A percentile compares a stretch with the other conserved stretches of the same genome.
Conservation (phyloP, 2,888 invertebrate genomes). For the Volucella inflata region DNA sequence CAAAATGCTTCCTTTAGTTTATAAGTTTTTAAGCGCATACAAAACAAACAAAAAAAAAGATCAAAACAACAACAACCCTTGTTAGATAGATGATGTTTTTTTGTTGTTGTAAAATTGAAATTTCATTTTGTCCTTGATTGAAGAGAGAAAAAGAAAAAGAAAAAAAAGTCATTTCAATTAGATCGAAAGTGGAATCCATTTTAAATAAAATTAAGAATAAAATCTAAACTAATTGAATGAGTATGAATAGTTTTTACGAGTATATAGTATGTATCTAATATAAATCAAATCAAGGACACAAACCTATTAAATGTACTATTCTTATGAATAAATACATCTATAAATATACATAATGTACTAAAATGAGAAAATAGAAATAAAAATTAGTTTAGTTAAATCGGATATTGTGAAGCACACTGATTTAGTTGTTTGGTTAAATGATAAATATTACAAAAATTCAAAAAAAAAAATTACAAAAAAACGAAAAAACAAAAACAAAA, state of each 20-base stretch:
- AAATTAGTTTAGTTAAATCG: slow-evolving; percentile 7
- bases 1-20: slow-evolving; percentile 70
- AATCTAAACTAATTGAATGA: background rate
- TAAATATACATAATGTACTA: slow-evolving; percentile 11
- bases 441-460: no score
- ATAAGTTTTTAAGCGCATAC: slow-evolving; percentile 38
- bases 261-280: background rate
- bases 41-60: slow-evolving; percentile 2
- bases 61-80: background rate
- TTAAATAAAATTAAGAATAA: background rate
- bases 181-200: no score
- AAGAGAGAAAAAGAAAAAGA: no score
- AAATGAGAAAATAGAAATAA: slow-evolving; percentile 11
- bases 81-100: slow-evolving; percentile 11
- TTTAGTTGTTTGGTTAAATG: no score
- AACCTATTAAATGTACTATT: slow-evolving; percentile 42
- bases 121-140: no score
- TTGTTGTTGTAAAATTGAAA: slow-evolving; percentile 21
- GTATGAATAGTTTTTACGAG: background rate
- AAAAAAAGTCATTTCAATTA: no score
- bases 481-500: background rate
- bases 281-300: slow-evolving; percentile 36
- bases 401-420: slow-evolving; percentile 1
- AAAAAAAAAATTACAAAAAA: no score
- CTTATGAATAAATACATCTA: slow-evolving; percentile 37